Conservation (phyloP, 2,797 vertebrate genomes). For the Tolypeutes matacus region DNA sequence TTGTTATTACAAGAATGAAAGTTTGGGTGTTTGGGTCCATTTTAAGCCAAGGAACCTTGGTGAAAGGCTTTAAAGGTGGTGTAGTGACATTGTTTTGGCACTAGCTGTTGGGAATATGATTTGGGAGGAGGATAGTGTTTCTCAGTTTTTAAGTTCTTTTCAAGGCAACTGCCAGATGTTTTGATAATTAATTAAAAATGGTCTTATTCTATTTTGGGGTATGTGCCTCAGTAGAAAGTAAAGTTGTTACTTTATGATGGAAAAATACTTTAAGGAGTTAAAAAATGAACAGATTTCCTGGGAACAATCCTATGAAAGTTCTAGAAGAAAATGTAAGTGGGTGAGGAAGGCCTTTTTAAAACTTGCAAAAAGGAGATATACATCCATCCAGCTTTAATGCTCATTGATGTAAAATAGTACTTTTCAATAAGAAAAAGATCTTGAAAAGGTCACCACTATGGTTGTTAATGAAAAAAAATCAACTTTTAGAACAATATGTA, state of each 20-base stretch:
- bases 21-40: neutral
- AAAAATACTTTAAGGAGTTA: constrained; percentile 38
- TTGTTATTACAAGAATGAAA: constrained; percentile 44
- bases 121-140: constrained; percentile 53
- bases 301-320: constrained; percentile 50
- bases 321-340: constrained; percentile 59
- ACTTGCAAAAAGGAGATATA: constrained; percentile 33
- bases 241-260: constrained; percentile 60
- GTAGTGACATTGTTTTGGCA: constrained; percentile 38
- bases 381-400: constrained; percentile 31
- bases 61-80: constrained; percentile 24
- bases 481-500: constrained; percentile 22
- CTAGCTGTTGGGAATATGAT: constrained; percentile 29
- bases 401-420: constrained; percentile 42
- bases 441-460: constrained; percentile 41
- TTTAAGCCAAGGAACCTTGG: constrained; percentile 55
- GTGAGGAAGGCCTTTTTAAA: constrained; percentile 51
- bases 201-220: constrained; percentile 37
- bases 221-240: constrained; percentile 25
- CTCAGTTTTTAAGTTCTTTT: constrained; percentile 66
- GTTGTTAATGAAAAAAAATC: constrained; percentile 60
- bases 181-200: constrained; percentile 66
- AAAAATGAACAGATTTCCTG: constrained; percentile 58
- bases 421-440: constrained; percentile 63
- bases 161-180: constrained; percentile 35